Percentiles rank a stretch among this genome's conserved stretches.
Conservation (phyloP, 2,113 vertebrate species). For the Thermophis baileyi region DNA sequence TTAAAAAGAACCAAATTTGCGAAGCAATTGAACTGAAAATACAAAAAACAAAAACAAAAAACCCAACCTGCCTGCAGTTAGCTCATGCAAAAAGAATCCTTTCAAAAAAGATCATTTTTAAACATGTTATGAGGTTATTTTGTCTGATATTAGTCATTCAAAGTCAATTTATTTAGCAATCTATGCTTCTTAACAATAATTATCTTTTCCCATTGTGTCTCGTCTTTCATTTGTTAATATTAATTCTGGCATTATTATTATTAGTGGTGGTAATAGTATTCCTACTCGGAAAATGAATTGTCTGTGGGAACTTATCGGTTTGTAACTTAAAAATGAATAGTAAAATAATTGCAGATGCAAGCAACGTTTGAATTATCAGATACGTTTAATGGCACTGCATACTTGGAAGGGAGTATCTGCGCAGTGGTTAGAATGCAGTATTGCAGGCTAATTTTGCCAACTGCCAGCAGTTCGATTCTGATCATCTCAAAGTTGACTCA, state of each 20-base stretch:
- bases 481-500: neutral
- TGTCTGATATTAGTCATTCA: neutral
- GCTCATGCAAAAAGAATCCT: neutral
- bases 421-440: neutral
- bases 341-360: neutral
- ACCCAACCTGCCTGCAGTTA: neutral
- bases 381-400: neutral
- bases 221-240: neutral
- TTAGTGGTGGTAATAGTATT: neutral
- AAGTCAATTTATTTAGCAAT: neutral
- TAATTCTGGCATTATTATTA: neutral
- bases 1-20: constrained; percentile 29
- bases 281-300: neutral
- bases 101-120: neutral
- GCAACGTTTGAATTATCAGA: neutral
- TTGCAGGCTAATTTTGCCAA: neutral
- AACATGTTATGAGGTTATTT: neutral
- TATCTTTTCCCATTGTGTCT: neutral
- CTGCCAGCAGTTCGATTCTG: neutral
- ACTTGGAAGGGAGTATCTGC: neutral
- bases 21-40: neutral
- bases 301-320: neutral
- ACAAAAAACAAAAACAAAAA: no score
- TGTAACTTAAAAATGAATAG: neutral
- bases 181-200: neutral